These are phyloP conservation scores for Mimumesa dahlbomi DNA, from an alignment of 2,888 invertebrate species.

Conservation along the genomic window DNA sequence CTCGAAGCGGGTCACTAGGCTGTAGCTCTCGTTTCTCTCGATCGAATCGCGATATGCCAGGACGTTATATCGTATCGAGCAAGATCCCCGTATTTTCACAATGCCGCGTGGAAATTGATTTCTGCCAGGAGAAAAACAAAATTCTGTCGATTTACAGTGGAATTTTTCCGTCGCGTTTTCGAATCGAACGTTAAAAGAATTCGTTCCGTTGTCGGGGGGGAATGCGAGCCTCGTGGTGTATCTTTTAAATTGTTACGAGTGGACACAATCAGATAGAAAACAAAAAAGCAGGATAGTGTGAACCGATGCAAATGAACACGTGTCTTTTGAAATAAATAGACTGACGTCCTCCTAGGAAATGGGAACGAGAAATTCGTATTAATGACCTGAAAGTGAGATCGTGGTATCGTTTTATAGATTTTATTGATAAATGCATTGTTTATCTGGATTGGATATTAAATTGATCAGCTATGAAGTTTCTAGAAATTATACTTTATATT, in stretches of 20 bases:
- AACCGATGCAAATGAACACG: not conserved
- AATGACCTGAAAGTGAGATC: too few relatives aligned
- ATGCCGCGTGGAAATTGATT: constrained; percentile 17
- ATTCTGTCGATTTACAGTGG: too few relatives aligned
- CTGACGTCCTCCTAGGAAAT: constrained; percentile 21
- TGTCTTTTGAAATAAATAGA: constrained; percentile 20
- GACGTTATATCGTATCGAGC: constrained; percentile 35
- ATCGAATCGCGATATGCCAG: constrained; percentile 60
- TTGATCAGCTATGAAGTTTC: too few relatives aligned
- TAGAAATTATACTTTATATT: too few relatives aligned
- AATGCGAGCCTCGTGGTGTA: not conserved
- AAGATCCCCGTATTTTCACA: constrained; percentile 22
- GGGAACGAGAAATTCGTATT: constrained; percentile 15
- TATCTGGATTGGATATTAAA: too few relatives aligned
- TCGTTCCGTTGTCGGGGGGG: too few relatives aligned
- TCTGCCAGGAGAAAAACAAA: not conserved
- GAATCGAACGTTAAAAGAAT: not conserved
- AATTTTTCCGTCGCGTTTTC: not conserved
- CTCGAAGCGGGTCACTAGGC: constrained; percentile 78
- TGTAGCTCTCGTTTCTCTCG: constrained; percentile 70
- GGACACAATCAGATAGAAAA: not conserved
- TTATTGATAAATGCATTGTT: too few relatives aligned
- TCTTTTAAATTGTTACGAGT: not conserved
- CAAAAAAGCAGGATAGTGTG: not conserved
- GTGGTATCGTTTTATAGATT: too few relatives aligned